A percentile compares a stretch with the other conserved stretches of the same genome.
Conservation (phyloP, 23 tunicate species). For the Corella eumyota region DNA sequence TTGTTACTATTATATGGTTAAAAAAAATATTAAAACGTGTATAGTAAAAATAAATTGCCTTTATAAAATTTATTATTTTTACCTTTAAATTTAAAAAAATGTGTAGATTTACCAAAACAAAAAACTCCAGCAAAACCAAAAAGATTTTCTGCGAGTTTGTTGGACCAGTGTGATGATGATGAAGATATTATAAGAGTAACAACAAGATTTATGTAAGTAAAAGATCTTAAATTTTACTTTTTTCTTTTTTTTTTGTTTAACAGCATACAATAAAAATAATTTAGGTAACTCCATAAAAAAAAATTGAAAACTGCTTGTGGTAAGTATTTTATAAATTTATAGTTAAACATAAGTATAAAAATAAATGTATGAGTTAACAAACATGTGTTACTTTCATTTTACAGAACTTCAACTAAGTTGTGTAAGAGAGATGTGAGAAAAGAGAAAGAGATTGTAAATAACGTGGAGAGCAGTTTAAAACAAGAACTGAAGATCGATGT, state of each 20-base stretch:
- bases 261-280: background rate
- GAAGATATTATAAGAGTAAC: conserved; percentile 11
- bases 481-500: conserved; percentile 29
- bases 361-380: too few relatives aligned
- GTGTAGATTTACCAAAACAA: conserved; percentile 27
- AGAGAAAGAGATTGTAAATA: conserved; percentile 13
- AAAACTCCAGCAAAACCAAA: conserved; percentile 53
- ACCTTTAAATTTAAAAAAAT: background rate
- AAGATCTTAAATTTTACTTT: background rate
- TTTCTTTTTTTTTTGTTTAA: background rate
- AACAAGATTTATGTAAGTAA: conserved; percentile 33
- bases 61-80: background rate
- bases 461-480: conserved; percentile 5
- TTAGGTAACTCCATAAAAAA: background rate
- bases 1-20: too few relatives aligned
- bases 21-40: too few relatives aligned
- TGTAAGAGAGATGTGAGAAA: conserved; percentile 23
- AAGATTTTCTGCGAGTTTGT: conserved; percentile 49
- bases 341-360: too few relatives aligned
- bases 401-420: conserved; percentile 16
- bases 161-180: conserved; percentile 45
- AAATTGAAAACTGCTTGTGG: too few relatives aligned
- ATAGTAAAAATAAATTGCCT: too few relatives aligned
- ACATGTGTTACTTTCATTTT: too few relatives aligned
- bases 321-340: too few relatives aligned